phyloP scores from a whole-genome alignment of 2,797 vertebrate genomes.

The Limnodromus scolopaceus region DNA sequence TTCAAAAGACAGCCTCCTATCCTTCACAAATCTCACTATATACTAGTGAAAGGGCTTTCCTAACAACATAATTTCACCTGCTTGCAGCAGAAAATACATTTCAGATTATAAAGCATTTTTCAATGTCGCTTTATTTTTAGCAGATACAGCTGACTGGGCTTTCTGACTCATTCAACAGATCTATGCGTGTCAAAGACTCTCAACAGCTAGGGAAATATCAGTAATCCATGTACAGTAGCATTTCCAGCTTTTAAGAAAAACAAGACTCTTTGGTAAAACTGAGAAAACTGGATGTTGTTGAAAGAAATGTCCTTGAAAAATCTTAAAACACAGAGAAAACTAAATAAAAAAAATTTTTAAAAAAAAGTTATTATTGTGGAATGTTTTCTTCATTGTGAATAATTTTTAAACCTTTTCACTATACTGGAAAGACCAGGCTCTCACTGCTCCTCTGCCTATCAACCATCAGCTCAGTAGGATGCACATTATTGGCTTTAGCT shows the following conservation, averaged over 20 bases:
- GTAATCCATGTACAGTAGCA: slow-evolving; percentile 12
- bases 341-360: not conserved
- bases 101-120: not conserved
- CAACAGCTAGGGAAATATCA: slow-evolving; percentile 23
- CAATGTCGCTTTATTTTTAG: not conserved
- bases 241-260: slow-evolving; percentile 55
- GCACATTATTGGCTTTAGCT: not conserved
- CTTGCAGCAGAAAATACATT: not conserved
- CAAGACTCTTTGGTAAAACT: not conserved
- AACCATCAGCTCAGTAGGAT: not conserved
- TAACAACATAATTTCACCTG: not conserved
- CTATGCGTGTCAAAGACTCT: slow-evolving; percentile 25
- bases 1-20: not conserved
- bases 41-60: not conserved
- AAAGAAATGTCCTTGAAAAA: slow-evolving; percentile 39
- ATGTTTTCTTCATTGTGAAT: not conserved
- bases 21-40: not conserved
- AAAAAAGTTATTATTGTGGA: not conserved
- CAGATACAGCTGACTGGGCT: slow-evolving; percentile 8
- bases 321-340: not conserved
- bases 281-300: slow-evolving; percentile 31
- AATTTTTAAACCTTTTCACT: not conserved
- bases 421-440: not conserved
- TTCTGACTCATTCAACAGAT: not conserved
- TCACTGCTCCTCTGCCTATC: not conserved